phyloP scores from a whole-genome alignment of 2,888 invertebrate species.

The Callosobruchus maculatus region DNA sequence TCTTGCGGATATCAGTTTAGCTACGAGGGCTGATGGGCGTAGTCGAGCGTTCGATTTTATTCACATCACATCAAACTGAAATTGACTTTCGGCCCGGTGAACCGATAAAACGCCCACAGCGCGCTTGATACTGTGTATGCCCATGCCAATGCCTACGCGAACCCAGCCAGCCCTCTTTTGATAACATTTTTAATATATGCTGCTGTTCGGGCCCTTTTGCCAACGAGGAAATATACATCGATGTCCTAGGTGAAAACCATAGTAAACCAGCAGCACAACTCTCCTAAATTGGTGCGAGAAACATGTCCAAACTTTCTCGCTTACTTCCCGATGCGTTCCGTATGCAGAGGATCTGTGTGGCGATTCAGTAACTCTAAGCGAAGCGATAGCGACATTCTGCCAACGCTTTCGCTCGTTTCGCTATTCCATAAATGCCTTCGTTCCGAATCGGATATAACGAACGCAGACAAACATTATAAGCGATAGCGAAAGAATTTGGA shows the following conservation, averaged over 20 bases:
- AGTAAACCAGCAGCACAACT: too few relatives aligned
- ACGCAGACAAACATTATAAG: too few relatives aligned
- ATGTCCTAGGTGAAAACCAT: not conserved
- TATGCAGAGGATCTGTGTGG: too few relatives aligned
- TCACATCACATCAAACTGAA: slow-evolving; percentile 48
- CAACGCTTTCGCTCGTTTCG: too few relatives aligned
- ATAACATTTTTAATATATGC: not conserved
- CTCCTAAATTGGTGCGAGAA: too few relatives aligned
- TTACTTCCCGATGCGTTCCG: too few relatives aligned
- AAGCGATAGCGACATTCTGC: too few relatives aligned
- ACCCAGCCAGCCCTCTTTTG: not conserved
- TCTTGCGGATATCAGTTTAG: slow-evolving; percentile 29
- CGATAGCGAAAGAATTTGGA: too few relatives aligned
- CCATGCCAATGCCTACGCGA: not conserved
- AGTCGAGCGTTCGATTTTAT: slow-evolving; percentile 45
- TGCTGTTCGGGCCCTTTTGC: not conserved
- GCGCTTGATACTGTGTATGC: slow-evolving; percentile 2
- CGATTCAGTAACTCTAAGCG: too few relatives aligned
- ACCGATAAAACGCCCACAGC: slow-evolving; percentile 42
- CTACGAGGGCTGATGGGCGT: slow-evolving; percentile 40
- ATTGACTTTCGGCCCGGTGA: slow-evolving; percentile 48
- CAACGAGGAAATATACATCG: not conserved
- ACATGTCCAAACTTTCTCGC: too few relatives aligned
- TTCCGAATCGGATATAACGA: too few relatives aligned
- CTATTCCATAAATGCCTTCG: too few relatives aligned